These are phyloP conservation scores for Synergus umbraculus DNA, from an alignment of 2,888 invertebrate genomes.

Conservation along the genomic window DNA sequence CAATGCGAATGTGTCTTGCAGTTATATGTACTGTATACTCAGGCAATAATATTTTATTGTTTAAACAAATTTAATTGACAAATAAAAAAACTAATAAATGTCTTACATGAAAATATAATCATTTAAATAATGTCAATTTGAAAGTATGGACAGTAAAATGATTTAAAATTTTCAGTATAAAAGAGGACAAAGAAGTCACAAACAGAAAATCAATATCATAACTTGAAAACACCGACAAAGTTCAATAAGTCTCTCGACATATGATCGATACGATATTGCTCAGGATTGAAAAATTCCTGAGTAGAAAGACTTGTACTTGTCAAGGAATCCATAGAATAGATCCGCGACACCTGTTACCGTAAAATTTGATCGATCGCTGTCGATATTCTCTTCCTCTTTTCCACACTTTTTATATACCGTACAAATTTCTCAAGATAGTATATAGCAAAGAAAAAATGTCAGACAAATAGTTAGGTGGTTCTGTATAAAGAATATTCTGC, in stretches of 20 bases:
- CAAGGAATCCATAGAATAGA: slow-evolving; percentile 63
- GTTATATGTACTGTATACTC: no score
- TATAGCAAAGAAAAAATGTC: slow-evolving; percentile 53
- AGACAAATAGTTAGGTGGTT: slow-evolving; percentile 66
- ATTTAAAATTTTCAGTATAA: background rate
- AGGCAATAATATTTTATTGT: no score
- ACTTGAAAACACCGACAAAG: background rate
- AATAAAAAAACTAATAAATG: no score
- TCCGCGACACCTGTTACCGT: slow-evolving; percentile 69
- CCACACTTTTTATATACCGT: slow-evolving; percentile 40
- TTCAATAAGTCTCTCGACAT: slow-evolving; percentile 1
- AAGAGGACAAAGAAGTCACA: background rate
- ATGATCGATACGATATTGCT: background rate
- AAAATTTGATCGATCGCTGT: slow-evolving; percentile 74
- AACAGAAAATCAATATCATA: background rate
- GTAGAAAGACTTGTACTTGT: slow-evolving; percentile 75
- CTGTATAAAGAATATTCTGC: slow-evolving; percentile 61
- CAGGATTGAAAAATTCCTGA: slow-evolving; percentile 60
- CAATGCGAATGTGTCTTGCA: no score
- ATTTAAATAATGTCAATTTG: no score
- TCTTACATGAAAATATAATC: no score
- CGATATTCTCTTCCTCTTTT: slow-evolving; percentile 56
- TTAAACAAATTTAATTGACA: no score
- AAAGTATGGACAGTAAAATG: no score
- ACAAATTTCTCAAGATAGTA: slow-evolving; percentile 47